These are phyloP conservation scores for Pseudomyrmex gracilis DNA, from an alignment of 1,140 invertebrate species.

Conservation along the genomic window DNA sequence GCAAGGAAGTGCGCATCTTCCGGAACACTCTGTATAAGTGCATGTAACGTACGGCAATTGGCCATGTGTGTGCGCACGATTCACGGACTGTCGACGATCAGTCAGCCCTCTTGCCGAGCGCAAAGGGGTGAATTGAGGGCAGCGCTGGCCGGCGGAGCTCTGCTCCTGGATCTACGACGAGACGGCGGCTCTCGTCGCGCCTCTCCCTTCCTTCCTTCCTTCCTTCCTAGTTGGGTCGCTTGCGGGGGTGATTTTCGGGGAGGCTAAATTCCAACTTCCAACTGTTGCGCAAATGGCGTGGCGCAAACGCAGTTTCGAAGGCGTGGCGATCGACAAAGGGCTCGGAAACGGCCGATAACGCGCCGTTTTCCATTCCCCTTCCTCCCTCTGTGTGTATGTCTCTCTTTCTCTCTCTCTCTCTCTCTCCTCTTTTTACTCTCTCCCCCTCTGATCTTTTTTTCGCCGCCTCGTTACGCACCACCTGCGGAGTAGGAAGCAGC, in stretches of 20 bases:
- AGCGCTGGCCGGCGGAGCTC: conserved; percentile 18
- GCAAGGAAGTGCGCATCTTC: conserved; percentile 42
- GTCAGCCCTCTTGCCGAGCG: conserved; percentile 40
- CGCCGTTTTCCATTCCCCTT: conserved; percentile 67
- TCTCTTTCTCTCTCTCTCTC: conserved; percentile 18
- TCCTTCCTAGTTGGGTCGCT: conserved; percentile 63
- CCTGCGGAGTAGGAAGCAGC: conserved; percentile 56
- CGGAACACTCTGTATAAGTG: conserved; percentile 49
- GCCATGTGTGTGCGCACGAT: conserved; percentile 59
- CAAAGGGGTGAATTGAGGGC: conserved; percentile 3
- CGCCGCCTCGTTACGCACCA: conserved; percentile 58
- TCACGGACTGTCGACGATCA: conserved; percentile 50
- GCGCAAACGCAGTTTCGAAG: conserved; percentile 76
- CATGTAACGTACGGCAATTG: conserved; percentile 53
- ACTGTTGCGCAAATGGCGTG: conserved; percentile 76
- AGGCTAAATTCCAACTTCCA: conserved; percentile 75
- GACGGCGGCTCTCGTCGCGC: conserved; percentile 12
- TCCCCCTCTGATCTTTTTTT: conserved; percentile 58
- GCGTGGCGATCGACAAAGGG: conserved; percentile 75
- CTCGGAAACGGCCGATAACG: conserved; percentile 73
- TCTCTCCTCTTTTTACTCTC: conserved; percentile 13
- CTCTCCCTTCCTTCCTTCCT: conserved; percentile 56
- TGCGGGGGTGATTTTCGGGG: conserved; percentile 64
- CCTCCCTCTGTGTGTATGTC: conserved; percentile 42
- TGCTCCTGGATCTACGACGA: conserved; percentile 11